Base-by-base conservation (phyloP, 2,113 vertebrate species). In the Machaerirhynchus nigripectus region DNA sequence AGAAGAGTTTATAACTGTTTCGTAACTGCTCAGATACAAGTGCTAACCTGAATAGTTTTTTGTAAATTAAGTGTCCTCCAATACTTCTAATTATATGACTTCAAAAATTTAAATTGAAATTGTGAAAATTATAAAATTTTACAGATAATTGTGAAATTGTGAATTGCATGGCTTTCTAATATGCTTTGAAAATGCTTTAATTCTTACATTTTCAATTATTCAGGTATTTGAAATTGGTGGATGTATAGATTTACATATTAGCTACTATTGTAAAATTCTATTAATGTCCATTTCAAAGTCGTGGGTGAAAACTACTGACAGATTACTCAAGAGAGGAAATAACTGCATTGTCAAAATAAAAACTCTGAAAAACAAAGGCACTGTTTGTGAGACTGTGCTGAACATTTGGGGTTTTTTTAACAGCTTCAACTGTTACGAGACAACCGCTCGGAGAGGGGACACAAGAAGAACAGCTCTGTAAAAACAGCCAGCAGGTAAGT, bases 401-500 rank as follows among this genome's bases (percentile, higher is more conserved):
- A 87, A 93, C 44, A 2, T 55, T 7, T 10, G 17, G 13, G 4
- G 4, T 82, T 81, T 93, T 80, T 85, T 61, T 39, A 85, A 53
- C 74, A 98, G 98, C 97, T 98, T 96, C 97, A 98, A 13, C 98
- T 99, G 81, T 97, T 99, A 93, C 98, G 99, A 97, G 99, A 99
- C 90, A 98, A 98, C 47, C 98, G 99, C 65, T 97, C 98, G 0
- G 99, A 99, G 86, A 98, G 98, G 97, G 99, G 99, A 30, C 99
- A 99, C 96, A 98, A 98, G 96, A 99, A 99, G 94, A 99, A 95
- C 97, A 99, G 98, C 87, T 99, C 99, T 5, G 98, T 98, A 55
- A 99, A 99, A 98, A 99, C 99, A 85, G 99, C 99, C 70, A 99
- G 98, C 98, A 99, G 99, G 99, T 99, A 95, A 98, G 96, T 31